Conservation (phyloP, 2,113 vertebrate species). For the Phyllostomus discolor region DNA sequence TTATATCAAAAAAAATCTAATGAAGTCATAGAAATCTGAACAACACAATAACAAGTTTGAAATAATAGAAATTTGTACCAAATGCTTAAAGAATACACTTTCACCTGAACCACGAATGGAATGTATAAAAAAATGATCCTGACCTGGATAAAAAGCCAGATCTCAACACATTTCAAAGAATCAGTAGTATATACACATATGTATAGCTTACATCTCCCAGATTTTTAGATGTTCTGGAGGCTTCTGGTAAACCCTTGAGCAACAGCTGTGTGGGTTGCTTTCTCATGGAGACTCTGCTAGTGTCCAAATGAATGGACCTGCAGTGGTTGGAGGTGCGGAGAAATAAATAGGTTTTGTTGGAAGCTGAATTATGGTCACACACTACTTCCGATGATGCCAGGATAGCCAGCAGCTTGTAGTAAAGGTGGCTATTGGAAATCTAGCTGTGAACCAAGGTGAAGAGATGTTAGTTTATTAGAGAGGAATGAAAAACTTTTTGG, state of each 20-base stretch:
- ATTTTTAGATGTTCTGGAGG: not conserved
- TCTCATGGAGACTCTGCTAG: not conserved
- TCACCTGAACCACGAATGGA: not conserved
- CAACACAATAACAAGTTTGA: not conserved
- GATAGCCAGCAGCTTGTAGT: not conserved
- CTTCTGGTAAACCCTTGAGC: not conserved
- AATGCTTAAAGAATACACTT: not conserved
- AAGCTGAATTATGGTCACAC: not conserved
- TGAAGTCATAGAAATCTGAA: not conserved
- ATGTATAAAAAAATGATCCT: not conserved
- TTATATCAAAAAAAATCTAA: not conserved
- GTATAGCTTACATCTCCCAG: not conserved
- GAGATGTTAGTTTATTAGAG: constrained; percentile 52
- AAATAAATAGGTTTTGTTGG: not conserved
- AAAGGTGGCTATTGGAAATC: not conserved
- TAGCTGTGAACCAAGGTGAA: constrained; percentile 10
- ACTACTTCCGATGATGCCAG: not conserved
- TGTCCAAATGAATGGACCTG: not conserved
- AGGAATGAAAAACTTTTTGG: constrained; percentile 55
- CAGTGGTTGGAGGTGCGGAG: not conserved
- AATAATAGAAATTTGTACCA: not conserved
- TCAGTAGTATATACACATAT: not conserved
- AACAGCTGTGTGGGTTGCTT: not conserved
- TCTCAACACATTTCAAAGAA: not conserved
- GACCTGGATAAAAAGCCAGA: not conserved